Percentiles rank a stretch among this genome's conserved stretches.
phyloP scores from a whole-genome alignment of 1,140 invertebrate genomes.

The Drosophila obscura region DNA sequence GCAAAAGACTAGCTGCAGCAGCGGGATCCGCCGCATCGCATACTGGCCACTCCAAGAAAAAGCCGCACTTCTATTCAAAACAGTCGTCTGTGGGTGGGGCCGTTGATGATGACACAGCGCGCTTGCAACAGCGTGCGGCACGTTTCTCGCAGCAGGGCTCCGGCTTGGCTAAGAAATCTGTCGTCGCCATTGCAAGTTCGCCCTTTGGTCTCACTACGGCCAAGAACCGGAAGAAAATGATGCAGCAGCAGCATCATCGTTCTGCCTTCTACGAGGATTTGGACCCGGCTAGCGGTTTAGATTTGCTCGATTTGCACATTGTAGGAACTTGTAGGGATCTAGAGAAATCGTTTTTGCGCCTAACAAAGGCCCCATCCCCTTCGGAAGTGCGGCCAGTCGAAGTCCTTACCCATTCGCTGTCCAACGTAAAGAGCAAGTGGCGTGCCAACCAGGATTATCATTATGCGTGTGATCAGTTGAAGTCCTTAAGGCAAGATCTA shows the following conservation, averaged over 20 bases:
- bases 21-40: constrained; percentile 3
- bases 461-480: constrained; percentile 98
- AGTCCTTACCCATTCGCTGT: constrained; percentile 93
- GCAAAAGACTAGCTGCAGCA: constrained; percentile 81
- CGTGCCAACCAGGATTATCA: constrained; percentile 94
- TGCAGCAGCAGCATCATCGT: constrained; percentile 40
- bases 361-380: constrained; percentile 97
- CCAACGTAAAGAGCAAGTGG: constrained; percentile 96
- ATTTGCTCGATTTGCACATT: constrained; percentile 93
- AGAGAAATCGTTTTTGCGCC: constrained; percentile 96
- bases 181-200: constrained; percentile 80
- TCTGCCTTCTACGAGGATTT: constrained; percentile 80
- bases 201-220: constrained; percentile 76
- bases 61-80: constrained; percentile 88
- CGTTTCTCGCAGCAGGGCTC: constrained; percentile 87
- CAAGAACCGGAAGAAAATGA: constrained; percentile 72
- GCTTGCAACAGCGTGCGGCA: constrained; percentile 93
- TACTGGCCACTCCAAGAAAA: constrained; percentile 82
- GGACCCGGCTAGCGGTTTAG: constrained; percentile 86
- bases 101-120: constrained; percentile 89
- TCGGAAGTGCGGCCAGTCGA: constrained; percentile 94
- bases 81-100: constrained; percentile 86
- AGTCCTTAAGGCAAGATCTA: constrained; percentile 99
- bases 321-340: constrained; percentile 96
- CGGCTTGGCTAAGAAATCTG: constrained; percentile 74